These are phyloP conservation scores for Lagodon rhomboides DNA, from an alignment of 2,797 vertebrate genomes.

Conservation along the genomic window DNA sequence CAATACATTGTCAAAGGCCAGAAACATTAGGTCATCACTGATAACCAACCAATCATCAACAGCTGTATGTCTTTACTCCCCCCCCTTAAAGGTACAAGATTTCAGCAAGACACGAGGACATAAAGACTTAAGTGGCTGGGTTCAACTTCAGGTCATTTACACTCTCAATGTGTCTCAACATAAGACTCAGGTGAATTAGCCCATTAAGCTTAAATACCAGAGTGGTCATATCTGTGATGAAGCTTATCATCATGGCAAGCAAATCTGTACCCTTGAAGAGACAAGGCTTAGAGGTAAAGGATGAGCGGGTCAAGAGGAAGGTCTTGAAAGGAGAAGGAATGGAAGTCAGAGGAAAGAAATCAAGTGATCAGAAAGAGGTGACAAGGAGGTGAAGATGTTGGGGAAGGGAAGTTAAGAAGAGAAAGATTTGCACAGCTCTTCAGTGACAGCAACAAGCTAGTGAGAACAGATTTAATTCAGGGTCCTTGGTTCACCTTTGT, in stretches of 20 bases:
- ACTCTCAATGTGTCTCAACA: constrained; percentile 47
- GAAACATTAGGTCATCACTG: constrained; percentile 31
- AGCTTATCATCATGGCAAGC: constrained; percentile 60
- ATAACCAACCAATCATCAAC: constrained; percentile 28
- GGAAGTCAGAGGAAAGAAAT: constrained; percentile 20
- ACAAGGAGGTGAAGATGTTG: constrained; percentile 19
- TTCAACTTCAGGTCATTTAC: constrained; percentile 69
- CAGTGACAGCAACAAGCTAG: constrained; percentile 56
- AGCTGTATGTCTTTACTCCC: background rate
- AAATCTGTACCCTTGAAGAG: constrained; percentile 62
- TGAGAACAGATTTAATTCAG: constrained; percentile 59
- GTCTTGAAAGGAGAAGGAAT: constrained; percentile 14
- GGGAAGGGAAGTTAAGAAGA: constrained; percentile 18
- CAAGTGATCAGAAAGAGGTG: constrained; percentile 14
- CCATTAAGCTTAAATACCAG: constrained; percentile 67
- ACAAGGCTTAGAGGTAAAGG: constrained; percentile 26
- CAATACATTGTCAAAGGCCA: constrained; percentile 42
- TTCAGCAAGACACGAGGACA: constrained; percentile 62
- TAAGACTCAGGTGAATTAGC: constrained; percentile 65
- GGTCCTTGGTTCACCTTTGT: constrained; percentile 39
- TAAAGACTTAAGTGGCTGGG: constrained; percentile 56
- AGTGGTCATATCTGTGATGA: constrained; percentile 58
- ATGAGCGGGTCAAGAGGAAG: constrained; percentile 35
- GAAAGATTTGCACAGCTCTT: constrained; percentile 52
- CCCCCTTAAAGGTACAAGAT: constrained; percentile 47